Conservation (phyloP, 2,888 invertebrate genomes). For the Vanessa cardui region DNA sequence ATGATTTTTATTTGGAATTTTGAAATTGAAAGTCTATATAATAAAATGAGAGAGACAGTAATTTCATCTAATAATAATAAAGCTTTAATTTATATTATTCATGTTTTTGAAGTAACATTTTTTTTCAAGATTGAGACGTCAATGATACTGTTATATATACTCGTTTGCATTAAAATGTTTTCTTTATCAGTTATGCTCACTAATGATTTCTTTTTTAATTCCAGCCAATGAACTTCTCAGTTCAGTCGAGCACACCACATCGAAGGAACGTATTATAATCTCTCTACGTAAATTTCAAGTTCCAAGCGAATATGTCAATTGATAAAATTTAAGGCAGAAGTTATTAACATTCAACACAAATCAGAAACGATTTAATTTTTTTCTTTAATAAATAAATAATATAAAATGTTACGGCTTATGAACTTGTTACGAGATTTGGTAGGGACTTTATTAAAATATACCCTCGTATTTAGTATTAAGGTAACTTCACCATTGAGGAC, state of each 20-base stretch:
- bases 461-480: constrained; percentile 52
- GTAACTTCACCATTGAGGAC: constrained; percentile 54
- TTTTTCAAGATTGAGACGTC: no score
- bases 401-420: constrained; percentile 34
- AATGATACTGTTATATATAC: no score
- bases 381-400: not conserved
- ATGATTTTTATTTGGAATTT: no score
- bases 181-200: not conserved
- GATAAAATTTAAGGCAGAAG: constrained; percentile 37
- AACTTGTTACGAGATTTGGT: constrained; percentile 43
- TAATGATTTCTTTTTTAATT: constrained; percentile 25
- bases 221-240: constrained; percentile 38
- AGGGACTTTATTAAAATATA: constrained; percentile 44
- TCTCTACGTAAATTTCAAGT: constrained; percentile 40
- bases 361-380: constrained; percentile 30
- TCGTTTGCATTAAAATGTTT: not conserved
- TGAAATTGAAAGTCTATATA: no score
- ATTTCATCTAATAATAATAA: no score
- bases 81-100: no score
- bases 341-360: constrained; percentile 12
- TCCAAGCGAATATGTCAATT: constrained; percentile 45
- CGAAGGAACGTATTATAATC: constrained; percentile 39
- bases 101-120: no score
- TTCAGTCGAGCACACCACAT: constrained; percentile 31
- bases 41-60: no score